Evolutionary conservation across 2,888 invertebrate genomes (phyloP).

Genomic region (Allophyes oxyacanthae): DNA sequence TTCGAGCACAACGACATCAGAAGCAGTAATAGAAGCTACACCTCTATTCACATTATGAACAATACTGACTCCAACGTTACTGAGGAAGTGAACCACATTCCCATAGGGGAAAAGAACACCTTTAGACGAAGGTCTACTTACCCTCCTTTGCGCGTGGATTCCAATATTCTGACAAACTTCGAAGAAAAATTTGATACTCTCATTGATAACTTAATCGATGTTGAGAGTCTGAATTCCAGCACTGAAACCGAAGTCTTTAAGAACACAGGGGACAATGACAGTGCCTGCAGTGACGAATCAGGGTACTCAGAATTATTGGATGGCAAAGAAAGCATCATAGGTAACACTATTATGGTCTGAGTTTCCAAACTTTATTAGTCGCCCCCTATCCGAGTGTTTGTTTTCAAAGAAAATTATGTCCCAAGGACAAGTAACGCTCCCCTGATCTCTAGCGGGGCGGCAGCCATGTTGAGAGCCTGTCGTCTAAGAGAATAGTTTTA

Average conservation of each 20-base stretch:
- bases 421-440: conserved; percentile 42
- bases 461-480: conserved; percentile 46
- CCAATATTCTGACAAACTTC: conserved; percentile 68
- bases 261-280: conserved; percentile 91
- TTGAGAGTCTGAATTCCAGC: conserved; percentile 79
- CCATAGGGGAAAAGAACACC: conserved; percentile 84
- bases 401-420: conserved; percentile 48
- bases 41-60: conserved; percentile 61
- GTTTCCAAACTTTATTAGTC: conserved; percentile 17
- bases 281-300: conserved; percentile 96
- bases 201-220: conserved; percentile 80
- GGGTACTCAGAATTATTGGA: conserved; percentile 95
- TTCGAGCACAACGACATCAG: conserved; percentile 64
- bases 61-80: conserved; percentile 47
- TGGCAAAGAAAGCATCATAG: conserved; percentile 84
- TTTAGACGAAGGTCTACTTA: conserved; percentile 83
- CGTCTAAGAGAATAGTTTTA: conserved; percentile 37
- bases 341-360: conserved; percentile 86
- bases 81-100: conserved; percentile 82
- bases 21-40: conserved; percentile 65
- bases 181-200: conserved; percentile 82
- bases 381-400: conserved; percentile 37
- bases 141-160: conserved; percentile 77
- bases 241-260: conserved; percentile 86
- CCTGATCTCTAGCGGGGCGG: conserved; percentile 36